Evolutionary conservation across 2,888 invertebrate species (phyloP), one percentile per base, ranked within the genome.

Genomic region (Drosophila algonquin): DNA sequence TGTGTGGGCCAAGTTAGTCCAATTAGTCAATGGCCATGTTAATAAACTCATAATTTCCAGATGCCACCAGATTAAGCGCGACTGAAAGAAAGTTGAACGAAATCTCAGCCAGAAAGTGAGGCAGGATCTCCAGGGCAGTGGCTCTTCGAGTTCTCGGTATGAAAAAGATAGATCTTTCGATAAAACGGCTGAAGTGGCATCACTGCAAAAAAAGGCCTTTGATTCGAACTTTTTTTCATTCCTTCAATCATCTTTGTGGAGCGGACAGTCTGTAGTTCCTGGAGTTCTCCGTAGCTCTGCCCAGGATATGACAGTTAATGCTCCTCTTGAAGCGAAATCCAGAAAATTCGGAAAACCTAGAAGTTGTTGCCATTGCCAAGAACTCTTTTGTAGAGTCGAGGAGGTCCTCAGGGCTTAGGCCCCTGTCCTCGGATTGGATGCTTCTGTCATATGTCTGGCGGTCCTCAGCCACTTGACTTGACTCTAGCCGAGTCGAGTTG

Each of bases 11-110:
- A 40, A 40, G 40, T 40, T 40, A 61, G 54, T 53, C 77, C 65
- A 84, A 84, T 82, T 82, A 80, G 78, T 77, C 68, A 80, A 78
- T 72, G 84, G 65, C 84, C 75, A 57, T 78, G 73, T 74, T 78
- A 78, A 82, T 80, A 78, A 80, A 80, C 76, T 73, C 76, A 81
- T 77, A 79, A 75, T 73, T 78, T 65, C 58, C 45, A 10, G 14
- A 30, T 14, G 62, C 47, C 10, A 10, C 4, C 35, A 50, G 40
- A 44, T 62, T 48, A 50, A 9, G 12, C 18, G 18, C 1, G 0
- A n/a, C 35, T 35, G 35, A 3, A 35, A 12, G 12, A 35, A 35
- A 35, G 35, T 24, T 24, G 24, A 24, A 5, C 1, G 14, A 14
- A 12, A 35, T 3, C 24, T 24, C 3, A 2, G 24, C 24, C 24